Conservation (phyloP, 2,797 vertebrate species). For the Leptoclinus maculatus region DNA sequence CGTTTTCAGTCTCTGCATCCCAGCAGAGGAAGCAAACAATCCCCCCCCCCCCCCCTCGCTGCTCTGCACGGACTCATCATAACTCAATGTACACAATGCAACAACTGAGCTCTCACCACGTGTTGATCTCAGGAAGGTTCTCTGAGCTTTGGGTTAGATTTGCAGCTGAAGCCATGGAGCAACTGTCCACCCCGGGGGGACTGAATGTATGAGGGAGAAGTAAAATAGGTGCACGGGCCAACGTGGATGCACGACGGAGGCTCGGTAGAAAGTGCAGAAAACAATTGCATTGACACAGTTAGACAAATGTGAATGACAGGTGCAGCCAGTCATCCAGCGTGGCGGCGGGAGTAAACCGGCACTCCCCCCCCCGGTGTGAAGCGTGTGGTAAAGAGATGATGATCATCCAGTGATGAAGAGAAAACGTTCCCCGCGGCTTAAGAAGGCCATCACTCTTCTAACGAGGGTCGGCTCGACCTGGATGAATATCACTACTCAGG, state of each 20-base stretch:
- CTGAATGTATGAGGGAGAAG: background rate
- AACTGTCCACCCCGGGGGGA: background rate
- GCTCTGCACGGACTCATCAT: conserved; percentile 10
- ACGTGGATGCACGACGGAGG: conserved; percentile 12
- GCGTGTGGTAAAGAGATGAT: conserved; percentile 57
- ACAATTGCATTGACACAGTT: conserved; percentile 22
- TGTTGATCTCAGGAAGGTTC: background rate
- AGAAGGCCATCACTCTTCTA: conserved; percentile 3
- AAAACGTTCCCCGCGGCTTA: conserved; percentile 25
- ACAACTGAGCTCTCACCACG: background rate
- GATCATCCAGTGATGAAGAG: conserved; percentile 52
- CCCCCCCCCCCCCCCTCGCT: background rate
- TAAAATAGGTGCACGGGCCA: background rate
- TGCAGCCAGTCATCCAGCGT: conserved; percentile 41
- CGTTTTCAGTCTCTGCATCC: conserved; percentile 33
- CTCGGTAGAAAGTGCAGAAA: conserved; percentile 21
- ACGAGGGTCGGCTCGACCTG: background rate
- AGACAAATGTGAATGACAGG: conserved; percentile 62
- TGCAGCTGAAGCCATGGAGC: background rate
- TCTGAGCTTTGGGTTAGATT: background rate
- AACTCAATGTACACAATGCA: conserved; percentile 8
- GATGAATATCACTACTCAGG: no score
- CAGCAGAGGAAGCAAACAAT: conserved; percentile 37
- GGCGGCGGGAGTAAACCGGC: conserved; percentile 54
- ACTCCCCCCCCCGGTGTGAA: conserved; percentile 51